These are phyloP conservation scores for Anthopleura xanthogrammica DNA, from an alignment of 92 coral and sea anemone genomes.

Conservation along the genomic window DNA sequence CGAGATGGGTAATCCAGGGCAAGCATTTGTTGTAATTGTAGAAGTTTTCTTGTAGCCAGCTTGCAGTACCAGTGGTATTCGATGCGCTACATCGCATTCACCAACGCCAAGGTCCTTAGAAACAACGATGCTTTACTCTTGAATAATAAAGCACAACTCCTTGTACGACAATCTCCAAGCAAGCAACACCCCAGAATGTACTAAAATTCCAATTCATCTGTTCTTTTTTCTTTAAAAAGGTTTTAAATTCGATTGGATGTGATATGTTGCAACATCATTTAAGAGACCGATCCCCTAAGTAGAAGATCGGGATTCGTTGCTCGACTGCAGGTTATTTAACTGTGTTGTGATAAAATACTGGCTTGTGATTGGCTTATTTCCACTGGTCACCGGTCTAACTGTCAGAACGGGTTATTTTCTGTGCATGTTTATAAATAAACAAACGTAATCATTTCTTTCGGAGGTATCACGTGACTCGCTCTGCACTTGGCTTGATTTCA, in stretches of 20 bases:
- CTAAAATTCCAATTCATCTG: background rate
- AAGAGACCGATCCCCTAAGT: background rate
- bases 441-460: background rate
- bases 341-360: background rate
- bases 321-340: background rate
- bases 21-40: background rate
- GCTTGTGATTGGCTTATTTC: background rate
- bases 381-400: background rate
- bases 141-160: background rate
- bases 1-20: too few species aligned
- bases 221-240: background rate
- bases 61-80: background rate
- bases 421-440: background rate
- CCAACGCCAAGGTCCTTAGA: background rate
- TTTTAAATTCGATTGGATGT: background rate
- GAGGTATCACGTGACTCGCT: background rate
- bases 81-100: background rate
- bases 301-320: background rate
- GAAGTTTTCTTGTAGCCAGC: background rate
- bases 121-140: background rate
- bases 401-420: background rate
- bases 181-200: background rate
- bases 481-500: slow-evolving; percentile 5
- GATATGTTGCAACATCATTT: background rate
- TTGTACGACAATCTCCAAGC: background rate